phyloP scores from a whole-genome alignment of 2,888 invertebrate genomes.

The Pardosa pseudoannulata region DNA sequence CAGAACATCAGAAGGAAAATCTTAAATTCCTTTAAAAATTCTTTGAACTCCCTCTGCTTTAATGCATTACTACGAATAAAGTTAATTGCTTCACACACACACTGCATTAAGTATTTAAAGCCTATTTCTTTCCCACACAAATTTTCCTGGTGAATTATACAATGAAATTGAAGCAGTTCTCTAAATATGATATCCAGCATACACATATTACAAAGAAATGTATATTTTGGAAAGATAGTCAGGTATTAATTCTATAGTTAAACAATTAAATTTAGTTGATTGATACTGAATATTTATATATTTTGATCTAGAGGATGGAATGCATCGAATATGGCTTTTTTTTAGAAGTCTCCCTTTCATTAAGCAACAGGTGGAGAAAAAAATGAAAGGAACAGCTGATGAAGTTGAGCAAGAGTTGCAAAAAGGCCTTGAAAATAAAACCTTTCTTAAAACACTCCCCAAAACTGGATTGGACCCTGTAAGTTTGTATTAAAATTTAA shows the following conservation, averaged over 20 bases:
- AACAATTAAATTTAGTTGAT: background rate
- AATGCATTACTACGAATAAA: too few relatives aligned
- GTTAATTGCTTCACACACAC: too few relatives aligned
- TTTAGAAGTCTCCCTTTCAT: constrained; percentile 34
- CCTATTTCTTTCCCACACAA: too few relatives aligned
- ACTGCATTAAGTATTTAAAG: too few relatives aligned
- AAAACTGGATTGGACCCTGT: constrained; percentile 22
- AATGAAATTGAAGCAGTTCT: too few relatives aligned
- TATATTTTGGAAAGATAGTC: background rate
- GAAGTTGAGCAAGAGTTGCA: constrained; percentile 44
- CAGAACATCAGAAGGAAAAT: too few relatives aligned
- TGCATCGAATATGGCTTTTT: constrained; percentile 19
- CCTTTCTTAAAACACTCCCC: constrained; percentile 31
- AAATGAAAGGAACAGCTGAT: constrained; percentile 38
- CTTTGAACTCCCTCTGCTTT: too few relatives aligned
- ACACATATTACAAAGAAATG: background rate
- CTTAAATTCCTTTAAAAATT: too few relatives aligned
- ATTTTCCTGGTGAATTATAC: too few relatives aligned
- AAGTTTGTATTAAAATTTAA: constrained; percentile 23
- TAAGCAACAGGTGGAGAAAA: constrained; percentile 35
- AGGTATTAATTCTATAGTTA: background rate
- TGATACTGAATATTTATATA: background rate
- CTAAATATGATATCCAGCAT: too few relatives aligned
- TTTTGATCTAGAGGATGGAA: constrained; percentile 36
- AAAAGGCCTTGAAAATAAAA: constrained; percentile 46